These are phyloP conservation scores for Labroides dimidiatus DNA, from an alignment of 2,797 vertebrate genomes.

Conservation along the genomic window DNA sequence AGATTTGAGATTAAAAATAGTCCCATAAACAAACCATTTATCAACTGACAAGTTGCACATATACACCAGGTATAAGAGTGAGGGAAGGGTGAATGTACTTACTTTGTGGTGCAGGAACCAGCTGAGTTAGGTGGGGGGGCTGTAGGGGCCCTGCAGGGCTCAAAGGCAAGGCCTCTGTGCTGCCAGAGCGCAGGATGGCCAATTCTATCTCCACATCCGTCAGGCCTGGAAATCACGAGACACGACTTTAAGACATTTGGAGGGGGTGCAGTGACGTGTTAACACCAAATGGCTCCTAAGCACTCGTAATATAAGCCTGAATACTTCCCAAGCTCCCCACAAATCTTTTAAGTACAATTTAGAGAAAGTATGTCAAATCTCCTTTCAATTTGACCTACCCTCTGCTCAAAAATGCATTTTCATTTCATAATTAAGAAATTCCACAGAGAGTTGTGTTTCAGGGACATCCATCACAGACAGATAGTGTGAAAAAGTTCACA, in stretches of 20 bases:
- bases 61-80: conserved; percentile 17
- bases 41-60: neutral
- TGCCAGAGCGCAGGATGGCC: conserved; percentile 94
- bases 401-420: conserved; percentile 72
- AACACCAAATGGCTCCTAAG: conserved; percentile 60
- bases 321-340: conserved; percentile 68
- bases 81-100: conserved; percentile 73
- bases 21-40: neutral
- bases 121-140: conserved; percentile 80
- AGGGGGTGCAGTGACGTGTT: conserved; percentile 22
- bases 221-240: conserved; percentile 86
- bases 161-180: conserved; percentile 82
- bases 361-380: conserved; percentile 65
- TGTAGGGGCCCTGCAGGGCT: conserved; percentile 74
- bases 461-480: conserved; percentile 72
- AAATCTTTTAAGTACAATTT: conserved; percentile 75
- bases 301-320: conserved; percentile 62
- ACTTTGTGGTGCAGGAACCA: conserved; percentile 85
- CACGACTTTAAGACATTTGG: conserved; percentile 44
- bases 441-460: conserved; percentile 66
- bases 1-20: conserved; percentile 21
- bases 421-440: conserved; percentile 74
- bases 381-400: conserved; percentile 66
- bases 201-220: conserved; percentile 96
- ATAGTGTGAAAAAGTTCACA: conserved; percentile 70